Evolutionary conservation across 2,797 vertebrate species (phyloP), one percentile per base, ranked within the genome.

Genomic region (Brachyalestes nurse): DNA sequence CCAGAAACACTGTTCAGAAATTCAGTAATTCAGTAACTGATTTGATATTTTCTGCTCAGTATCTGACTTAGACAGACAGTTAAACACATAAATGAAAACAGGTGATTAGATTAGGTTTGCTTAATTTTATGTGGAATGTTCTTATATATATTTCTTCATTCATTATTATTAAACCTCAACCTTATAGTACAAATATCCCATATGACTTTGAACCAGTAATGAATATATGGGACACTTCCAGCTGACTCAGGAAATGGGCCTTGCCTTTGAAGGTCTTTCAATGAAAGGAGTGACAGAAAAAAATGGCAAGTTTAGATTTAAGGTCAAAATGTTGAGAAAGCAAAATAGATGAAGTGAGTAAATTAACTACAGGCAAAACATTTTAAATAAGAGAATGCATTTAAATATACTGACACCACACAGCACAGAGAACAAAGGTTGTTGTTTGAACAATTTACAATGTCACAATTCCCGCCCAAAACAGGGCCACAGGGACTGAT

Each of bases 391-490:
- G 47, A 13, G 47, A 51, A 51, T 45, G 42, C 7, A 45, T 8
- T 45, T 34, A 25, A 0, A 58, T 61, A 25, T 61, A 61, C n/a
- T 34, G 2, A 53, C 69, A 72, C 13, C 21, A 13, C n/a, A 45
- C 0, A 38, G 49, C 19, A 61, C 47, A 72, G 49, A 80, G 61
- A 77, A 19, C 75, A 80, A 82, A 74, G 28, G 77, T 72, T 75
- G 25, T 64, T 67, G 21, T 79, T 21, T 49, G 9, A 72, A 19
- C 6, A 45, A 60, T 74, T 42, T 47, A 28, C 23, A 2, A 21
- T 57, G 13, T 51, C 6, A 21, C 17, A 14, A 51, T 71, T 73
- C 64, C 67, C 66, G 25, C 77, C 64, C 72, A 77, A 73, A 40
- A 25, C 17, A 45, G 19, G 34, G 2, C n/a, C 28, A 16, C 64